phyloP scores from a whole-genome alignment of 1,140 invertebrate species.

The Bombyx mandarina region DNA sequence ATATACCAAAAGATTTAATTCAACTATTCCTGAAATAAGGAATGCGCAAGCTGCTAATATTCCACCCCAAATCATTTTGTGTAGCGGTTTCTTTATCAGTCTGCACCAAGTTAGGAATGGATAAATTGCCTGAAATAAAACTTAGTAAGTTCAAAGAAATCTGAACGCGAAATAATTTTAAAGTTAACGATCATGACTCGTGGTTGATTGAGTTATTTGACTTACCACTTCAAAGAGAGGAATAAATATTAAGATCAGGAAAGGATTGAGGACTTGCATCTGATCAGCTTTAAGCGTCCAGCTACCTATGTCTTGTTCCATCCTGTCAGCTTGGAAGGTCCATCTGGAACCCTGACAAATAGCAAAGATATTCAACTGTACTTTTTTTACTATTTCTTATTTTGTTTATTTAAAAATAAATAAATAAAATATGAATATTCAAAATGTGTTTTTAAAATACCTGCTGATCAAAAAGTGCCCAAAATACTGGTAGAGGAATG shows the following conservation, averaged over 20 bases:
- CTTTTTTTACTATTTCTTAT: neutral
- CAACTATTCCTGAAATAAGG: slow-evolving; percentile 87
- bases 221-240: slow-evolving; percentile 81
- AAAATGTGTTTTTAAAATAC: slow-evolving; percentile 33
- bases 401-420: no score
- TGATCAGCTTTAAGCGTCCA: slow-evolving; percentile 83
- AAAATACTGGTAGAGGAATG: slow-evolving; percentile 86
- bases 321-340: slow-evolving; percentile 77
- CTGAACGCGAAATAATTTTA: no score
- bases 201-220: slow-evolving; percentile 4
- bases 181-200: neutral
- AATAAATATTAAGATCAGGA: slow-evolving; percentile 84
- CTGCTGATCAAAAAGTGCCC: slow-evolving; percentile 87
- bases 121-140: slow-evolving; percentile 75
- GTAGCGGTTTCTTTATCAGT: slow-evolving; percentile 85
- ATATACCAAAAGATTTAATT: slow-evolving; percentile 82
- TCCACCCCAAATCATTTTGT: slow-evolving; percentile 88
- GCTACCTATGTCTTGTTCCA: slow-evolving; percentile 76
- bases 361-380: neutral
- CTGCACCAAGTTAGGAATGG: slow-evolving; percentile 86
- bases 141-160: no score
- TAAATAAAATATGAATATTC: neutral
- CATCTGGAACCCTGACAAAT: slow-evolving; percentile 67
- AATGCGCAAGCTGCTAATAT: slow-evolving; percentile 88
- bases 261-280: slow-evolving; percentile 84